Evolutionary conservation across 2,888 invertebrate genomes (phyloP), one percentile per base, ranked within the genome.

Genomic region (Ramazzottius varieornatus): DNA sequence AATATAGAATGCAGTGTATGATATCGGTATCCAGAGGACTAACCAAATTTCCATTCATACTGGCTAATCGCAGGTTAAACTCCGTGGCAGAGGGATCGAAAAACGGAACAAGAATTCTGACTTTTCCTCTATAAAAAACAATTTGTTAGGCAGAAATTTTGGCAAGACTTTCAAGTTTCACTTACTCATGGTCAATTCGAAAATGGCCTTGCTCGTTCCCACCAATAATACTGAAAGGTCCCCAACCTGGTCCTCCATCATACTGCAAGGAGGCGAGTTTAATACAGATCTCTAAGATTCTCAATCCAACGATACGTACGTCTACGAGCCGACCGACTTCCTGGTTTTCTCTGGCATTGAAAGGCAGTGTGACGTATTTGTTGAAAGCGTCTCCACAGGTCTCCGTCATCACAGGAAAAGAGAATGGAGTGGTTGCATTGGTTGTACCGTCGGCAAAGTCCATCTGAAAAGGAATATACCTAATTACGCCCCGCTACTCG

Each of bases 11-110:
- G 8, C 40, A 40, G 8, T 40, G 8, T 40, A n/a, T n/a, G n/a
- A n/a, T n/a, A n/a, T n/a, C n/a, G n/a, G n/a, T n/a, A n/a, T n/a
- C n/a, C n/a, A n/a, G n/a, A n/a, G n/a, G n/a, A n/a, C n/a, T n/a
- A n/a, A 54, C 54, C 54, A 54, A 24, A 54, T 54, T 54, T 54
- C 54, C 54, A 24, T 54, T 54, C 4, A 54, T 13, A 54, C 54
- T 54, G 4, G 54, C 54, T 29, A 54, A 29, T 13, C 54, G 54
- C 24, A 54, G 29, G 4, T 4, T 8, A 24, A 16, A 54, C 8
- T 54, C 54, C 16, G 4, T 24, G 20, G 20, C 20, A 40, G 8
- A 8, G 16, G 24, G n/a, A 24, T 54, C 54, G 29, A 54, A 54
- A 29, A 54, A 24, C 29, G 54, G 16, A 8, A 29, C 29, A 4